Evolutionary conservation across 2,113 vertebrate genomes (phyloP).

Genomic region (Chloropsis hardwickii): DNA sequence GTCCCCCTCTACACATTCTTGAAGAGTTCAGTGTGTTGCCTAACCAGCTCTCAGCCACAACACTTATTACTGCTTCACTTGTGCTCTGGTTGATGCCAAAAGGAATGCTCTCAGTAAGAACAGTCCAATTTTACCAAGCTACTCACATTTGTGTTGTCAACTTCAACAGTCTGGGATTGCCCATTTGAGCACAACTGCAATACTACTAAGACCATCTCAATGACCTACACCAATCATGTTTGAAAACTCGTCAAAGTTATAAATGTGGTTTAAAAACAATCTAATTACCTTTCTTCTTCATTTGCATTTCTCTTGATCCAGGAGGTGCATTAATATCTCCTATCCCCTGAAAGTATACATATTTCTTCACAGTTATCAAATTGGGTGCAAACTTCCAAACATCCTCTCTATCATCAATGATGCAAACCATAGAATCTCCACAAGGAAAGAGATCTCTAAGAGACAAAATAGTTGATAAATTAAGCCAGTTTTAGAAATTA

Average conservation of each 20-base stretch:
- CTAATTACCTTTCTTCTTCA: conserved; percentile 80
- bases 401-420: conserved; percentile 97
- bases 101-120: not conserved
- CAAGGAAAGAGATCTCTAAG: conserved; percentile 95
- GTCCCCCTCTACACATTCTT: not conserved
- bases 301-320: conserved; percentile 82
- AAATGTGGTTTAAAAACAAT: not conserved
- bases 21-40: not conserved
- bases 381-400: conserved; percentile 99
- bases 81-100: not conserved
- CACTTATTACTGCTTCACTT: not conserved
- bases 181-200: not conserved
- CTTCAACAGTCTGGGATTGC: not conserved
- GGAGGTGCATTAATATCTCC: conserved; percentile 94
- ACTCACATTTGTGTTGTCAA: not conserved
- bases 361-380: conserved; percentile 98
- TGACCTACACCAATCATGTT: not conserved
- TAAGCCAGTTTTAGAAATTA: not conserved
- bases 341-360: conserved; percentile 94
- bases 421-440: conserved; percentile 98
- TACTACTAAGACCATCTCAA: not conserved
- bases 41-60: not conserved
- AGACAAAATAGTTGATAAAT: not conserved
- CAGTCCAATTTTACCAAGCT: not conserved
- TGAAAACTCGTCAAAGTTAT: not conserved